phyloP scores from a whole-genome alignment of 2,888 invertebrate species.

The Sinopyrophorus schimmeli region DNA sequence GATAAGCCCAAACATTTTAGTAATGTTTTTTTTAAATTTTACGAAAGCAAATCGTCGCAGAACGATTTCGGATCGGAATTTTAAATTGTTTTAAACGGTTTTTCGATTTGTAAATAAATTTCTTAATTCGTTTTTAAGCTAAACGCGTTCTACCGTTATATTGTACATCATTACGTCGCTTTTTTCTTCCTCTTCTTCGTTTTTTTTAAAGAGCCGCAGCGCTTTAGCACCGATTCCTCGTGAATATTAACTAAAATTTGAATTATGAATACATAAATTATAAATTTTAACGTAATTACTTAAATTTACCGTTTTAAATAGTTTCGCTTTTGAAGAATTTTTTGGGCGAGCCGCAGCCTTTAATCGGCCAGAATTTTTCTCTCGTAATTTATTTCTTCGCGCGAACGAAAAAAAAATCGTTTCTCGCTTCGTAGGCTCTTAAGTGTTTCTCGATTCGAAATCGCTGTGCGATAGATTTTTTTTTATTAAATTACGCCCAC shows the following conservation, averaged over 20 bases:
- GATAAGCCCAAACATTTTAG: no score
- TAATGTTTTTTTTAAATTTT: no score
- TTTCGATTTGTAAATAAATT: slow-evolving; percentile 2
- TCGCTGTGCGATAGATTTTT: not conserved
- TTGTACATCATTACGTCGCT: slow-evolving; percentile 6
- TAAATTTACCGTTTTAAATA: not conserved
- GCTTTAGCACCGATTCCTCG: not conserved
- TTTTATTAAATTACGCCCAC: slow-evolving; percentile 21
- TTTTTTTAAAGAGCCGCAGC: not conserved
- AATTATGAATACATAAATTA: slow-evolving; percentile 3
- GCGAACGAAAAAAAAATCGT: no score
- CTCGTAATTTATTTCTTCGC: no score
- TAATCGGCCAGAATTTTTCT: no score
- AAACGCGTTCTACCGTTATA: slow-evolving; percentile 7
- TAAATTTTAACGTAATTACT: not conserved
- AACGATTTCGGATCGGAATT: no score
- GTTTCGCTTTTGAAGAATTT: no score
- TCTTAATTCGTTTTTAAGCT: slow-evolving; percentile 5
- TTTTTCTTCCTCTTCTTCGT: slow-evolving; percentile 1
- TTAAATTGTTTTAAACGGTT: slow-evolving; percentile 11
- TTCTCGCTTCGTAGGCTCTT: no score
- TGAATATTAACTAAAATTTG: slow-evolving; percentile 3
- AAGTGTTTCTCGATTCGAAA: no score
- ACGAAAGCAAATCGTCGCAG: no score
- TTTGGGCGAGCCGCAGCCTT: no score